These are phyloP conservation scores for Papilio xuthus DNA, from an alignment of 1,140 invertebrate genomes.

Conservation along the genomic window DNA sequence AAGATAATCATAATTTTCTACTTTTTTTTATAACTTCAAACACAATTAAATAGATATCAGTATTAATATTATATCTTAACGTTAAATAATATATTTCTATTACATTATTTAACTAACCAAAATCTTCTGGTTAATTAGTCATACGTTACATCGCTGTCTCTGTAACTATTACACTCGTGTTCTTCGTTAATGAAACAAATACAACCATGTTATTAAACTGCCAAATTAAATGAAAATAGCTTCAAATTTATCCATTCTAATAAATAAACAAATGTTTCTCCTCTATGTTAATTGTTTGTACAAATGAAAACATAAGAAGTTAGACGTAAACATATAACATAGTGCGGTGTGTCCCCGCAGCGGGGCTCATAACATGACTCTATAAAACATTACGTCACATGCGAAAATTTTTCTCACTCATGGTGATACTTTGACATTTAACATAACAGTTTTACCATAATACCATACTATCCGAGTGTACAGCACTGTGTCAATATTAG, in stretches of 20 bases:
- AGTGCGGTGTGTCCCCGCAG: neutral
- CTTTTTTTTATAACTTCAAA: too few species aligned
- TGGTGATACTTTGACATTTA: conserved; percentile 15
- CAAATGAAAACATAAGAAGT: neutral
- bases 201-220: neutral
- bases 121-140: too few species aligned
- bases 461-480: neutral
- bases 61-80: too few species aligned
- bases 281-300: neutral
- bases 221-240: too few species aligned
- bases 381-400: neutral
- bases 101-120: too few species aligned
- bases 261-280: neutral
- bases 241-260: too few species aligned
- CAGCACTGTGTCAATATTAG: neutral
- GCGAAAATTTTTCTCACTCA: conserved; percentile 8
- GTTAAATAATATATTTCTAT: too few species aligned
- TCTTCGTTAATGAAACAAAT: neutral
- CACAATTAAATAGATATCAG: too few species aligned
- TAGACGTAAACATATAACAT: neutral
- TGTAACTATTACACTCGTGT: too few species aligned
- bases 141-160: too few species aligned
- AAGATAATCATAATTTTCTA: too few species aligned
- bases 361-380: neutral
- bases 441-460: conserved; percentile 17